Evolutionary conservation across 2,797 vertebrate genomes (phyloP).

Genomic region (Danio tinwini): DNA sequence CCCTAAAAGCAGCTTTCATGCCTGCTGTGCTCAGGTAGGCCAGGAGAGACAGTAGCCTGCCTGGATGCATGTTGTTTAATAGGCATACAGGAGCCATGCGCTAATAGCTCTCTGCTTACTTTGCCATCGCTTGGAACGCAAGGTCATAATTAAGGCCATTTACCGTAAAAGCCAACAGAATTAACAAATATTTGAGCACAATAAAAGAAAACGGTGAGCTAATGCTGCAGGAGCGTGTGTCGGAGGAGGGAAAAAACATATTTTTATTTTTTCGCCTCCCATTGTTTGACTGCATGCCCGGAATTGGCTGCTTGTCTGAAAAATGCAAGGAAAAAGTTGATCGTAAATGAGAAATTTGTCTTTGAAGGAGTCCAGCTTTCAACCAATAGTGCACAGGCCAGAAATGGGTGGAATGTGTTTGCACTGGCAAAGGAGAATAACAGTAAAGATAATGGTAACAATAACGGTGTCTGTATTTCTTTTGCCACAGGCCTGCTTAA

Average conservation of each 20-base stretch:
- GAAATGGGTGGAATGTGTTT: slow-evolving; percentile 53
- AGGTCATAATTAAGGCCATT: slow-evolving; percentile 57
- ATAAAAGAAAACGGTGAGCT: slow-evolving; percentile 56
- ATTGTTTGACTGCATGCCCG: slow-evolving; percentile 51
- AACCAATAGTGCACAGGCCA: slow-evolving; percentile 21
- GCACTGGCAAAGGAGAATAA: slow-evolving; percentile 32
- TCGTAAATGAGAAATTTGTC: slow-evolving; percentile 48
- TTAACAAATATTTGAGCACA: slow-evolving; percentile 43
- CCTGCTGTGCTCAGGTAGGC: slow-evolving; percentile 45
- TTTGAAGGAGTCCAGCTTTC: slow-evolving; percentile 43
- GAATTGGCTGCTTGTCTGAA: slow-evolving; percentile 33
- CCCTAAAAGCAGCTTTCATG: slow-evolving; percentile 53
- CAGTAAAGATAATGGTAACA: slow-evolving; percentile 49
- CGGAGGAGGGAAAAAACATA: neutral
- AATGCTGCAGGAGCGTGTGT: slow-evolving; percentile 18
- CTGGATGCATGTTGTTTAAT: slow-evolving; percentile 35
- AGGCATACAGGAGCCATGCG: slow-evolving; percentile 34
- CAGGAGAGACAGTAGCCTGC: slow-evolving; percentile 21
- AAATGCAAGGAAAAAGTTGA: slow-evolving; percentile 45
- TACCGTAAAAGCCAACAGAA: slow-evolving; percentile 53
- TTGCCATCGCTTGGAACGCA: slow-evolving; percentile 39
- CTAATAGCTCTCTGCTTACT: slow-evolving; percentile 42
- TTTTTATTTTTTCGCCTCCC: slow-evolving; percentile 3
- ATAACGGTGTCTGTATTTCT: slow-evolving; percentile 16
- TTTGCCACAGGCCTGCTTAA: neutral